phyloP scores from a whole-genome alignment of 2,797 vertebrate genomes.

The Sebastes kiyomatsui region DNA sequence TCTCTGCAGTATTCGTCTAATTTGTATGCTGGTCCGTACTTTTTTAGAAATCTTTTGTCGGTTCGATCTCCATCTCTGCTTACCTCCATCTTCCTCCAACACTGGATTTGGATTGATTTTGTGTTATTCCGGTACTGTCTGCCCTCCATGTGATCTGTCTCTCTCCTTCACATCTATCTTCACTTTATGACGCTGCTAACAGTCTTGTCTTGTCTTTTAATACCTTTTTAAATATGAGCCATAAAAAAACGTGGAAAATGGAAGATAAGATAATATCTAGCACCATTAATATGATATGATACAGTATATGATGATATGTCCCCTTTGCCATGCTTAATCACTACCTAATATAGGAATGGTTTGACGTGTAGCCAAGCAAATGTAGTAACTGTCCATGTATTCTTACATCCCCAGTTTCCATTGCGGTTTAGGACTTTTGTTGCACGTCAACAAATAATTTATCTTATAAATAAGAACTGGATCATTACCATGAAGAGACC shows the following conservation, averaged over 20 bases:
- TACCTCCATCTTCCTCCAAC: neutral
- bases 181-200: neutral
- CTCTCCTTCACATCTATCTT: neutral
- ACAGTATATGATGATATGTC: neutral
- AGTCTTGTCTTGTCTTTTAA: neutral
- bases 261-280: neutral
- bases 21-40: neutral
- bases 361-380: neutral
- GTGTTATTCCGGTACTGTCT: neutral
- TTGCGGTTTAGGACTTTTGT: neutral
- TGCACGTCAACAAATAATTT: neutral
- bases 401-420: neutral
- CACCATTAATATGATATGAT: neutral
- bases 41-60: neutral
- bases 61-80: conserved; percentile 3
- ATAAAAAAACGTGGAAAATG: neutral
- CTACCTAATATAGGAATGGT: neutral
- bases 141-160: neutral
- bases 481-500: neutral
- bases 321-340: neutral
- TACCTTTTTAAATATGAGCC: neutral
- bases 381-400: neutral
- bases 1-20: neutral
- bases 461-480: neutral
- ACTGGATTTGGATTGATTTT: conserved; percentile 26